Evolutionary conservation across 1,140 invertebrate species (phyloP).

Genomic region (Cotesia glomerata): DNA sequence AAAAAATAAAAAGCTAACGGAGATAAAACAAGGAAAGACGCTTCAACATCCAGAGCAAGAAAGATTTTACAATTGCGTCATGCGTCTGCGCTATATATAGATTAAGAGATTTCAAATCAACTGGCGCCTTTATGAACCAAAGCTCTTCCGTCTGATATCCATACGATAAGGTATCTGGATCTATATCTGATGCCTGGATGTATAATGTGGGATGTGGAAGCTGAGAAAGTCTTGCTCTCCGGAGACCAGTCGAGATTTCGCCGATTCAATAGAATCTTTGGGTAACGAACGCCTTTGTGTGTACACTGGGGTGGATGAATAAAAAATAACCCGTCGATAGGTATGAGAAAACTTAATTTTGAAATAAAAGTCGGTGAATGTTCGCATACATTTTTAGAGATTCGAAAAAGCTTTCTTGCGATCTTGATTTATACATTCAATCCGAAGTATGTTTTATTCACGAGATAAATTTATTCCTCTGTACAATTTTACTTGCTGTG

Average conservation of each 20-base stretch:
- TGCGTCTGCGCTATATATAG: constrained; percentile 11
- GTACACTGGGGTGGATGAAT: background rate
- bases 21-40: background rate
- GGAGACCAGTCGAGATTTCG: constrained; percentile 23
- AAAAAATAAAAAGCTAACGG: background rate
- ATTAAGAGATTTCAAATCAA: background rate
- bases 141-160: background rate
- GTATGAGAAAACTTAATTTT: background rate
- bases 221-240: background rate
- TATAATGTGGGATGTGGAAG: too few relatives aligned
- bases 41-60: background rate
- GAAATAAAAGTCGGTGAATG: constrained; percentile 4
- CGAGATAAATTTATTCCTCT: background rate
- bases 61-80: background rate
- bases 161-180: background rate
- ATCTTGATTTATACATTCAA: background rate
- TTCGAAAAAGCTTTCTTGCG: constrained; percentile 14
- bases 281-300: constrained; percentile 1
- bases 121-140: background rate
- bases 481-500: too few relatives aligned
- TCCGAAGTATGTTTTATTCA: constrained; percentile 26
- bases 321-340: background rate
- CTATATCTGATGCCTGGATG: too few relatives aligned
- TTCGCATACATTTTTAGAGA: constrained; percentile 18
- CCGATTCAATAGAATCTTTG: constrained; percentile 25